Evolutionary conservation across 2,888 invertebrate genomes (phyloP).

Genomic region (Anticlea derivata): DNA sequence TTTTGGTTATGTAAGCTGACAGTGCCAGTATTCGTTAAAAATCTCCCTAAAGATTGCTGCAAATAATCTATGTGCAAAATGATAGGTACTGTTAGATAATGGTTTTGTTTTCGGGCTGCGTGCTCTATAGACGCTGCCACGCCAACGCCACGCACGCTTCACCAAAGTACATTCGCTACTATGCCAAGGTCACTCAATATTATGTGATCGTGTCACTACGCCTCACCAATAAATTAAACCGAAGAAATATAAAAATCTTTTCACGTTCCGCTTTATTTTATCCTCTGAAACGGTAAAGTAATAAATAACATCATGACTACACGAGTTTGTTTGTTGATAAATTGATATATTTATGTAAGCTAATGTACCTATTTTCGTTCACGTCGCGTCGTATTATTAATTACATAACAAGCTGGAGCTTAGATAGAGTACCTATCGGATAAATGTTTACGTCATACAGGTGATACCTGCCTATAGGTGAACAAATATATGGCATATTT

Average conservation of each 20-base stretch:
- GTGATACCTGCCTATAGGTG: too few species aligned
- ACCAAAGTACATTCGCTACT: constrained; percentile 47
- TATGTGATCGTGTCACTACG: constrained; percentile 58
- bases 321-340: constrained; percentile 17
- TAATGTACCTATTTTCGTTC: constrained; percentile 4
- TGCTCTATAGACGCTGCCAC: constrained; percentile 37
- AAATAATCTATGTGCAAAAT: constrained; percentile 24
- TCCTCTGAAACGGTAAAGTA: constrained; percentile 10
- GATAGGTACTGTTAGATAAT: constrained; percentile 43
- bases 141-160: constrained; percentile 41
- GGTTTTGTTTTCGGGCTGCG: constrained; percentile 39
- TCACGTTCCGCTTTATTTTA: constrained; percentile 24
- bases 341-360: constrained; percentile 8
- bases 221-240: constrained; percentile 54
- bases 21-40: too few species aligned
- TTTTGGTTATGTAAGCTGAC: too few species aligned
- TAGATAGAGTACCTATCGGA: neutral
- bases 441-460: constrained; percentile 11
- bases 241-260: constrained; percentile 44
- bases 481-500: too few species aligned
- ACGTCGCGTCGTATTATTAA: neutral
- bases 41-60: too few species aligned
- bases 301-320: constrained; percentile 19
- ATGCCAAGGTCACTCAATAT: constrained; percentile 67
- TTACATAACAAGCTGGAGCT: constrained; percentile 2